phyloP scores from a whole-genome alignment of 2,797 vertebrate species.

The Halcyon badia region DNA sequence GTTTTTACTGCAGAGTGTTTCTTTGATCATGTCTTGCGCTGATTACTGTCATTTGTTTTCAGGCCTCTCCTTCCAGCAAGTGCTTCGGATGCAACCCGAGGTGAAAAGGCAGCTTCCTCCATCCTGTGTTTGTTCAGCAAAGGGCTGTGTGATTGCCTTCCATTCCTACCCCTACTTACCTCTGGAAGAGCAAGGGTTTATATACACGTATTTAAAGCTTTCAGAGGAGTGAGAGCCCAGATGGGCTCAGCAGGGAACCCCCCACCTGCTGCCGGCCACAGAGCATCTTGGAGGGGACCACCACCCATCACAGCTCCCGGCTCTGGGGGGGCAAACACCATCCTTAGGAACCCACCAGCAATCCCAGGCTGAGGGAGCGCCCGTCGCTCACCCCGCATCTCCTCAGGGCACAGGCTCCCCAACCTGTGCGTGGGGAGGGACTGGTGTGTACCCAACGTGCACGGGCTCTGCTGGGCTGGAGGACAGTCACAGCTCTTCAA shows the following conservation, averaged over 20 bases:
- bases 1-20: not conserved
- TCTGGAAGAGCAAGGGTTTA: not conserved
- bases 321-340: not conserved
- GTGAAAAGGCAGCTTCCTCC: not conserved
- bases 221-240: not conserved
- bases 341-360: not conserved
- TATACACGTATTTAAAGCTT: not conserved
- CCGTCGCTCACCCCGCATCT: not conserved
- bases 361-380: not conserved
- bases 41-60: not conserved
- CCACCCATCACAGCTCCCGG: not conserved
- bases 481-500: not conserved
- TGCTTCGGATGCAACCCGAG: rapidly evolving
- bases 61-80: not conserved
- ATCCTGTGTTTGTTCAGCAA: not conserved
- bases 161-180: not conserved
- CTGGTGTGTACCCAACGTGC: rapidly evolving
- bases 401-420: not conserved
- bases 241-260: not conserved
- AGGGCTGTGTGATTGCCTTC: not conserved
- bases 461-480: too few relatives aligned
- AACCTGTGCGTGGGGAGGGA: rapidly evolving
- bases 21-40: not conserved
- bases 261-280: not conserved
- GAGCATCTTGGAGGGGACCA: not conserved